Evolutionary conservation across 2,113 vertebrate genomes (phyloP), one percentile per base, ranked within the genome.

Genomic region (Prionailurus viverrinus): DNA sequence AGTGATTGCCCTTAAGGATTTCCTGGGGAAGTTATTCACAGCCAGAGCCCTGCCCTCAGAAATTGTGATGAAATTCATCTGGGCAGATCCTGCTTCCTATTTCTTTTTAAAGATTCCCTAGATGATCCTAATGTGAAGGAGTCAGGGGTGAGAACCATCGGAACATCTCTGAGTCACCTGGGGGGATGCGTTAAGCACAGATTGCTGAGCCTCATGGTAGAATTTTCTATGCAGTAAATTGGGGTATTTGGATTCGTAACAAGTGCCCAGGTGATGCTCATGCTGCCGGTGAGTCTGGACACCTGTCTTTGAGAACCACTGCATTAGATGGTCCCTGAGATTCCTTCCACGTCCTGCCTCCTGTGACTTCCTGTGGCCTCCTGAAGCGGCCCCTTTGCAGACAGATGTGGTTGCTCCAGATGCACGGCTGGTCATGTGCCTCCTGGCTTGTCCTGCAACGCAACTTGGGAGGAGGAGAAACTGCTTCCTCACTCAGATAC

Each of bases 381-480:
- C 14, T 0, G 1, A 39, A 16, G 12, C 5, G 7, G 29, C 21
- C 63, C 27, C 58, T 73, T 21, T 7, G 48, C 63, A 5, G 61
- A 8, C 29, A 61, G 3, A 21, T 2, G 6, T 0, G 1, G 31
- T 55, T 63, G 45, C 29, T n/a, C 14, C 66, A 14, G 78, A 33
- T 6, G 4, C 19, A 41, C 0, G 8, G 4, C 58, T 7, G 7
- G 2, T 27, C 29, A 16, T 85, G 39, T 0, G 2, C 51, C 81
- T 63, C 79, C 61, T 15, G 21, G 55, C 65, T 65, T 45, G 61
- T 76, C 69, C 23, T 61, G 11, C 27, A 63, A 7, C 15, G 12
- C 3, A 11, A 2, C 21, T 58, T 51, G 13, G 63, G 88, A 65
- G 73, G 19, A 23, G 36, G 53, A 65, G 86, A 55, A 61, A 18